Percentiles rank a stretch among this genome's conserved stretches.
Evolutionary conservation across 2,888 invertebrate genomes (phyloP).

Genomic region (Zele albiditarsus): DNA sequence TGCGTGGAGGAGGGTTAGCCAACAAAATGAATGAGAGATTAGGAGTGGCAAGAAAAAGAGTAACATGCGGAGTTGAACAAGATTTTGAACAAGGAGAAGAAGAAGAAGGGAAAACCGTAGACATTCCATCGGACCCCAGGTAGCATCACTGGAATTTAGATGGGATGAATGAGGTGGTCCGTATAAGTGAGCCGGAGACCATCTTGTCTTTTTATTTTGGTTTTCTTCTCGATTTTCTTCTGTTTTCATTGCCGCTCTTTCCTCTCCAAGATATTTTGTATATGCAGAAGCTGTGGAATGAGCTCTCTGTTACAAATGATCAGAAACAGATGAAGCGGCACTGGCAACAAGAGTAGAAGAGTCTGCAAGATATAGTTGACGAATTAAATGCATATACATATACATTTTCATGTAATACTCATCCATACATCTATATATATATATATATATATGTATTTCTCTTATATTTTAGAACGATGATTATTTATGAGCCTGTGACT

Average conservation of each 20-base stretch:
- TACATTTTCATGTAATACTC: too few relatives aligned
- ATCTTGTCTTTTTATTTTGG: neutral
- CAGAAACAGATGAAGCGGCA: constrained; percentile 6
- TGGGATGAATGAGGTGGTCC: constrained; percentile 71
- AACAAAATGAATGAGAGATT: neutral
- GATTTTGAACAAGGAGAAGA: constrained; percentile 13
- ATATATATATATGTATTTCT: too few relatives aligned
- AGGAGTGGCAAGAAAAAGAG: neutral
- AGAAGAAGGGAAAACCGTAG: constrained; percentile 39
- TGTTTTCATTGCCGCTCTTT: neutral
- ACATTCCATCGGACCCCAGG: too few relatives aligned
- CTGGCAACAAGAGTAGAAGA: too few relatives aligned
- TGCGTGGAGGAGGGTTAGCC: neutral
- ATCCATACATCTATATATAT: too few relatives aligned
- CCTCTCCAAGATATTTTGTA: neutral
- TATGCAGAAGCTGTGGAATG: neutral
- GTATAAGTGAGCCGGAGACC: constrained; percentile 59
- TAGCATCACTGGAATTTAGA: too few relatives aligned
- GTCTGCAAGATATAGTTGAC: too few relatives aligned
- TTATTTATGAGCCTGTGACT: too few relatives aligned
- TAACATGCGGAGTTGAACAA: neutral
- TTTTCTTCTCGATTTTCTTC: neutral
- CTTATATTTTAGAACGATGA: too few relatives aligned
- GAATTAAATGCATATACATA: too few relatives aligned
- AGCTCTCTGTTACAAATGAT: neutral